phyloP scores from a whole-genome alignment of 2,113 vertebrate species.

The Pitta sordida region DNA sequence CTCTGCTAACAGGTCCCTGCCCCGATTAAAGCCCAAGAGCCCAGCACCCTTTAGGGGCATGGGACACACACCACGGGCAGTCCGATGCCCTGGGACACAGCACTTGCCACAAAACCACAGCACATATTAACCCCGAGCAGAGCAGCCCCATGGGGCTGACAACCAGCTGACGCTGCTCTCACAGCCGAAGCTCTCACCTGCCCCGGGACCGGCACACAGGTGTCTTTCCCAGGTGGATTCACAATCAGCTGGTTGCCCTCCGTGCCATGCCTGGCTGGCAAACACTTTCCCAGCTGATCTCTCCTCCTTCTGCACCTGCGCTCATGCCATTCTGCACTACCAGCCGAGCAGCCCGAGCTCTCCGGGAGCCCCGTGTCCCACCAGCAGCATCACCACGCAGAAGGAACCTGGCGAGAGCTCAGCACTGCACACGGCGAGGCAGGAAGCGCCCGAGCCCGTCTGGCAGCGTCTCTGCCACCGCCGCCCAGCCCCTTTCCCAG shows the following conservation, averaged over 20 bases:
- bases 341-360: background rate
- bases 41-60: background rate
- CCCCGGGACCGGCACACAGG: background rate
- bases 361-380: background rate
- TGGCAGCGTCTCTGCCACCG: background rate
- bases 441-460: background rate
- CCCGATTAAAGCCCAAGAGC: background rate
- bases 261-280: rapidly evolving
- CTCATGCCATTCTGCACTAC: background rate
- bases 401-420: background rate
- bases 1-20: background rate
- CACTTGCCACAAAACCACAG: background rate
- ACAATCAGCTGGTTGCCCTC: background rate
- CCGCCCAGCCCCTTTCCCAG: background rate
- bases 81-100: background rate
- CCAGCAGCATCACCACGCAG: rapidly evolving
- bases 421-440: rapidly evolving
- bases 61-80: rapidly evolving
- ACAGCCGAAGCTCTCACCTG: background rate
- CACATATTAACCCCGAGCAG: rapidly evolving
- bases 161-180: background rate
- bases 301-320: background rate
- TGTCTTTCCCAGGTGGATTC: background rate
- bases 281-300: background rate
- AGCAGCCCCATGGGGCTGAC: background rate